Conservation (phyloP, 1,140 invertebrate species). For the Coenobita brevimanus region DNA sequence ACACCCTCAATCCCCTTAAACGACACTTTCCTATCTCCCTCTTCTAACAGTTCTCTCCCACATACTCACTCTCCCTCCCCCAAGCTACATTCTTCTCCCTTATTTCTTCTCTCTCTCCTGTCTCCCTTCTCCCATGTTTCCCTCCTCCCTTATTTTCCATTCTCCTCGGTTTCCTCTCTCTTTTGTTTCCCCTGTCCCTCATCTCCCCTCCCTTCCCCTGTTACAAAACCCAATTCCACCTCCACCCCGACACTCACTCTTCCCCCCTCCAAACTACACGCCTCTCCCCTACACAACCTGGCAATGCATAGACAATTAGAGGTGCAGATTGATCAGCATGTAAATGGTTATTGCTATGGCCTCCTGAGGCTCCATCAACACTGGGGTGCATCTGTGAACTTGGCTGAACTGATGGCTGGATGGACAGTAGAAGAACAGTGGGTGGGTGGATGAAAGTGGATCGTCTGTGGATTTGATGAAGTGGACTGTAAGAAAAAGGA, state of each 20-base stretch:
- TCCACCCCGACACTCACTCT: no score
- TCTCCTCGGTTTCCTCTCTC: slow-evolving; percentile 5
- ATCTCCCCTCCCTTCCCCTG: background rate
- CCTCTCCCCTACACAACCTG: background rate
- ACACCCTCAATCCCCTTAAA: background rate
- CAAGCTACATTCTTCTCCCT: slow-evolving; percentile 18
- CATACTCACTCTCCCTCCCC: slow-evolving; percentile 33
- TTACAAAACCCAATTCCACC: no score
- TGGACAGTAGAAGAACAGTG: background rate
- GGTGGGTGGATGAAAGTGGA: no score
- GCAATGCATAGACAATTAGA: slow-evolving; percentile 44
- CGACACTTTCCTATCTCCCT: background rate
- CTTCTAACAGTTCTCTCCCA: background rate
- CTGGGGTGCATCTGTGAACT: background rate
- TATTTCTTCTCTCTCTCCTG: slow-evolving; percentile 9
- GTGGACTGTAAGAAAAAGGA: no score
- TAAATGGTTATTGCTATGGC: slow-evolving; percentile 54
- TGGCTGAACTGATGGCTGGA: background rate
- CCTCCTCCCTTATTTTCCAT: slow-evolving; percentile 2
- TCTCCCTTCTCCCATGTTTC: slow-evolving; percentile 46
- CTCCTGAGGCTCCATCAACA: no score
- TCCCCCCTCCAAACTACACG: background rate
- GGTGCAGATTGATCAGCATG: slow-evolving; percentile 57
- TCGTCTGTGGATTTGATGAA: no score
- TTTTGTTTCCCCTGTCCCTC: slow-evolving; percentile 29